phyloP scores from a whole-genome alignment of 2,888 invertebrate species.

The Parthenolecanium corni region DNA sequence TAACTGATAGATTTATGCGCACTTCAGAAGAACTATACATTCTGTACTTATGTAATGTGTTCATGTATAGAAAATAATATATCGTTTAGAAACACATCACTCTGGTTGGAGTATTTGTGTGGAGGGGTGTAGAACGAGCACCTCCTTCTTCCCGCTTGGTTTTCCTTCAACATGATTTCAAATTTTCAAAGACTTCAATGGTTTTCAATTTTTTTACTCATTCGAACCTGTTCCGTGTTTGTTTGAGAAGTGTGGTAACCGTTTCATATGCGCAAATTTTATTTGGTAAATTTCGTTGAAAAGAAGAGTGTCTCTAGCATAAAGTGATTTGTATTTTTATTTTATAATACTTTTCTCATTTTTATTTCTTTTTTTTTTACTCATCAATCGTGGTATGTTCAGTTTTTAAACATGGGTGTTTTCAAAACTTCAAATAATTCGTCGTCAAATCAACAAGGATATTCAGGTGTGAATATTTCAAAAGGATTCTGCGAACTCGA shows the following conservation, averaged over 20 bases:
- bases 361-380: background rate
- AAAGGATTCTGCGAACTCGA: constrained; percentile 5
- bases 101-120: too few relatives aligned
- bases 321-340: background rate
- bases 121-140: too few relatives aligned
- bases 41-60: too few relatives aligned
- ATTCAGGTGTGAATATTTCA: constrained; percentile 15
- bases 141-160: background rate
- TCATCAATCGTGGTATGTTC: background rate
- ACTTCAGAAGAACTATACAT: too few relatives aligned
- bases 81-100: too few relatives aligned
- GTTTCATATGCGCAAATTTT: background rate
- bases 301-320: background rate
- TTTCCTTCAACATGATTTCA: background rate
- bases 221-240: background rate
- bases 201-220: background rate
- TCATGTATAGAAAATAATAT: too few relatives aligned
- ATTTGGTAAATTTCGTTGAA: background rate
- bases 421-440: constrained; percentile 5
- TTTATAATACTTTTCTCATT: background rate
- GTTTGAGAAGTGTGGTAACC: background rate
- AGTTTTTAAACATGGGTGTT: constrained; percentile 13
- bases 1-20: too few relatives aligned
- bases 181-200: background rate
- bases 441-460: constrained; percentile 1